These are phyloP conservation scores for Drosophila watanabei DNA, from an alignment of 1,140 invertebrate genomes.

Conservation along the genomic window DNA sequence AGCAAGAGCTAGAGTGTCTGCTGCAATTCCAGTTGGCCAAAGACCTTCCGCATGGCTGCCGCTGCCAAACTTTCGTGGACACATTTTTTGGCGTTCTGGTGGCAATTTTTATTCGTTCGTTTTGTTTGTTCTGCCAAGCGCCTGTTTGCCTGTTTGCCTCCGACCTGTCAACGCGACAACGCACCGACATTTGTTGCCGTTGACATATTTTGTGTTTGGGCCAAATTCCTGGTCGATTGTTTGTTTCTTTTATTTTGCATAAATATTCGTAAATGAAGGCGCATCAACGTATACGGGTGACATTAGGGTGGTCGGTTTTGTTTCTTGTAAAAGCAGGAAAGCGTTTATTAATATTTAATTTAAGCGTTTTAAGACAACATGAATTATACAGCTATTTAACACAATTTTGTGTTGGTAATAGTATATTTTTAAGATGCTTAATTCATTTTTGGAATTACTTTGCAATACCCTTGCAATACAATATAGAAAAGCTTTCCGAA, in stretches of 20 bases:
- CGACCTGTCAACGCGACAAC: slow-evolving; percentile 58
- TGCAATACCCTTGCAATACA: too few species aligned
- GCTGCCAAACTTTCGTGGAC: slow-evolving; percentile 13
- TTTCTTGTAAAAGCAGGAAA: background rate
- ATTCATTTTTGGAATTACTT: too few species aligned
- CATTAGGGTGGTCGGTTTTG: slow-evolving; percentile 5
- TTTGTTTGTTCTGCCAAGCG: slow-evolving; percentile 4
- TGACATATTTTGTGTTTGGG: slow-evolving; percentile 58
- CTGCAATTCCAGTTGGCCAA: slow-evolving; percentile 49
- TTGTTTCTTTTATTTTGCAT: slow-evolving; percentile 55
- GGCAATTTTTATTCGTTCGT: slow-evolving; percentile 37
- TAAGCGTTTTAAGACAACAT: too few species aligned
- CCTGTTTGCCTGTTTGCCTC: slow-evolving; percentile 21
- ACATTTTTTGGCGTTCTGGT: slow-evolving; percentile 56
- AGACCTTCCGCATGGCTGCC: slow-evolving; percentile 38
- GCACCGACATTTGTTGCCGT: slow-evolving; percentile 70
- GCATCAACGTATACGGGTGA: background rate
- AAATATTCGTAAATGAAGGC: slow-evolving; percentile 38
- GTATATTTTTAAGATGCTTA: background rate
- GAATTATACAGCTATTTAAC: background rate
- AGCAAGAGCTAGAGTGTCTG: slow-evolving; percentile 25
- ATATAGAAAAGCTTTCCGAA: too few species aligned
- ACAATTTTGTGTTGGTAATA: too few species aligned
- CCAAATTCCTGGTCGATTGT: slow-evolving; percentile 56
- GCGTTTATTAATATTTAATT: background rate